phyloP scores from a whole-genome alignment of 2,888 invertebrate species.

The Petrophora chlorosata region DNA sequence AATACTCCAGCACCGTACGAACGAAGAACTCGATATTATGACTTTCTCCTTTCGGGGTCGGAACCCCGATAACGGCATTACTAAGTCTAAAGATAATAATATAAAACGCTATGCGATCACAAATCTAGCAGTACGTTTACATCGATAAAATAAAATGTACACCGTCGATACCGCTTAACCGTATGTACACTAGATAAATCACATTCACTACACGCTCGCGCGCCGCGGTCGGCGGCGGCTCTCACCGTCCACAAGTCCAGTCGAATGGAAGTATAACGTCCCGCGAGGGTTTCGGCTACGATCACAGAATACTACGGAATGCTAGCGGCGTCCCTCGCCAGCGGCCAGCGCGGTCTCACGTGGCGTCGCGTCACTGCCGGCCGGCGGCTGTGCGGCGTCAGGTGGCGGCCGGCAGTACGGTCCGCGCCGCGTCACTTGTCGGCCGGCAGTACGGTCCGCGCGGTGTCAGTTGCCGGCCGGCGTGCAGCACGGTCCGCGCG shows the following conservation, averaged over 20 bases:
- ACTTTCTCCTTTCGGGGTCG: conserved; percentile 12
- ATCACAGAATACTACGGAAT: conserved; percentile 64
- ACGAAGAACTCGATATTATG: conserved; percentile 9
- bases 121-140: conserved; percentile 71
- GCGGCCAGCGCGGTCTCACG: too few relatives aligned
- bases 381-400: too few relatives aligned
- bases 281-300: conserved; percentile 46
- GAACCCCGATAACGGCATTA: conserved; percentile 28
- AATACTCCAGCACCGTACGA: conserved; percentile 33
- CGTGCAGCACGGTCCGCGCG: too few relatives aligned
- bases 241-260: conserved; percentile 1
- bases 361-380: too few relatives aligned
- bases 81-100: conserved; percentile 33
- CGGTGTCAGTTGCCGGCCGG: too few relatives aligned
- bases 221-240: background rate
- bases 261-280: conserved; percentile 36
- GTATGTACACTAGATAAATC: conserved; percentile 80
- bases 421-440: too few relatives aligned
- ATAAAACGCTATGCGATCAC: conserved; percentile 75
- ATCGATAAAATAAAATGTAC: conserved; percentile 76
- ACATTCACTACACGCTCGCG: conserved; percentile 55
- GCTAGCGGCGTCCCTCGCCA: conserved; percentile 68
- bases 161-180: conserved; percentile 72
- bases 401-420: too few relatives aligned
- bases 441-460: too few relatives aligned